These are phyloP conservation scores for Nyctereutes procyonoides DNA, from an alignment of 2,113 vertebrate genomes.

Conservation along the genomic window DNA sequence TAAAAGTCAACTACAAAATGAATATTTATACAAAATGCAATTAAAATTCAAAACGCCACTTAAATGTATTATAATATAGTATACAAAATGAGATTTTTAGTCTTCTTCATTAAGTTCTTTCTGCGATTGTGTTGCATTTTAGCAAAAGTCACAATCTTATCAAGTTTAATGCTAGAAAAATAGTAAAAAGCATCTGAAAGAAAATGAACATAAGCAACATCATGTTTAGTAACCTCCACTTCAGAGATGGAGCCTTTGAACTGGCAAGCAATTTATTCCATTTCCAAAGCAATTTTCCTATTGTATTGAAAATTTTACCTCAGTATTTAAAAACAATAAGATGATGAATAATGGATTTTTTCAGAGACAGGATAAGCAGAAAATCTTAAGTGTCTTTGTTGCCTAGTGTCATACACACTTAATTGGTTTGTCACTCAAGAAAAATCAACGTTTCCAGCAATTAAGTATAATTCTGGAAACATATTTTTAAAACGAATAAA, in stretches of 20 bases:
- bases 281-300: constrained; percentile 89
- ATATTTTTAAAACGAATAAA: constrained; percentile 84
- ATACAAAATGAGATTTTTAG: not conserved
- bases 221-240: constrained; percentile 78
- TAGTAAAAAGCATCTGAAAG: constrained; percentile 59
- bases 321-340: constrained; percentile 90
- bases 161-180: constrained; percentile 51
- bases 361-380: constrained; percentile 85
- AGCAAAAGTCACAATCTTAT: constrained; percentile 32
- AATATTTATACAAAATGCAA: constrained; percentile 46
- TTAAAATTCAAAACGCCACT: constrained; percentile 50
- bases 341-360: constrained; percentile 91
- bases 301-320: constrained; percentile 87
- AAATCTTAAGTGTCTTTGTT: constrained; percentile 87
- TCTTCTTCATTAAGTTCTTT: constrained; percentile 27
- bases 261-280: constrained; percentile 86
- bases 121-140: not conserved
- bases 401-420: constrained; percentile 86
- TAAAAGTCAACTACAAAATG: constrained; percentile 31
- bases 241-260: constrained; percentile 85
- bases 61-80: constrained; percentile 20
- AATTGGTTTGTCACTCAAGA: constrained; percentile 88
- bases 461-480: constrained; percentile 88
- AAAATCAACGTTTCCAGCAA: constrained; percentile 86
- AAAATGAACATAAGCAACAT: constrained; percentile 75